Percentiles rank a stretch among this genome's conserved stretches.
Conservation (phyloP, 2,888 invertebrate genomes). For the Meiosimyza platycephala region DNA sequence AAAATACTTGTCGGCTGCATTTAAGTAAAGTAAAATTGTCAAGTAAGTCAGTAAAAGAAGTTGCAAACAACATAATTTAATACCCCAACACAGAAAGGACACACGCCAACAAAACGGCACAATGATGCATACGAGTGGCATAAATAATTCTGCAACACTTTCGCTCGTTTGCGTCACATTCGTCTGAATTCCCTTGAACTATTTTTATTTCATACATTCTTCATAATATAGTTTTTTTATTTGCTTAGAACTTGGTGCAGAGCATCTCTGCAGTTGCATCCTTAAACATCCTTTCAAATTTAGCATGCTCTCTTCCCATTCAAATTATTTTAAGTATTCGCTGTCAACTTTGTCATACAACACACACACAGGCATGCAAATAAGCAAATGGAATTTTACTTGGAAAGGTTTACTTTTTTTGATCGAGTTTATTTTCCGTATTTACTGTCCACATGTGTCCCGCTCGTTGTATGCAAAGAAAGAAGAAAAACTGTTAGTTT, state of each 20-base stretch:
- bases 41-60: not conserved
- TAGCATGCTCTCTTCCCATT: slow-evolving; percentile 2
- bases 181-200: too few relatives aligned
- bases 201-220: too few relatives aligned
- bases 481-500: not conserved
- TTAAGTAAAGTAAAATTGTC: not conserved
- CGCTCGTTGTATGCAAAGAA: not conserved
- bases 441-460: too few relatives aligned
- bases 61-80: slow-evolving; percentile 3
- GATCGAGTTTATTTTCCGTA: too few relatives aligned
- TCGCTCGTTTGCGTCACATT: too few relatives aligned
- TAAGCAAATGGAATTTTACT: not conserved
- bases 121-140: slow-evolving; percentile 7
- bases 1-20: too few relatives aligned
- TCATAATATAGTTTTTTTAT: too few relatives aligned
- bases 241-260: too few relatives aligned
- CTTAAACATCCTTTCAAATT: slow-evolving; percentile 1
- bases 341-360: slow-evolving; percentile 24
- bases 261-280: not conserved
- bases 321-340: slow-evolving; percentile 22
- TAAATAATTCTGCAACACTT: slow-evolving; percentile 7
- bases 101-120: too few relatives aligned
- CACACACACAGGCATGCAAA: not conserved
- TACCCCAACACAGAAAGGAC: not conserved
- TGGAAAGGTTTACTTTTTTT: too few relatives aligned